phyloP scores from a whole-genome alignment of 2,888 invertebrate genomes.

The Arge pagana region DNA sequence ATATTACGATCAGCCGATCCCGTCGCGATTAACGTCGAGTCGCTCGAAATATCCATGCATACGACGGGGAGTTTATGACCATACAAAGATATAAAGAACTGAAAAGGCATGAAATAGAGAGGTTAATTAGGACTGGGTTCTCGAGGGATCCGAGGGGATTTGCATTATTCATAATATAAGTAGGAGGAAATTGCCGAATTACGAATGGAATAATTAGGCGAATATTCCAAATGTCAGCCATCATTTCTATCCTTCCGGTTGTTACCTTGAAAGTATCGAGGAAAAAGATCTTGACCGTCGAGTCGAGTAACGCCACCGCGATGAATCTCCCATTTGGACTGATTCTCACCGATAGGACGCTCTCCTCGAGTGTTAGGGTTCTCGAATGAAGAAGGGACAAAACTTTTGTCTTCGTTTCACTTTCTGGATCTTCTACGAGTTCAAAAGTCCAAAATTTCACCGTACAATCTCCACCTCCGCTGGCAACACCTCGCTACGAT shows the following conservation, averaged over 20 bases:
- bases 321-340: slow-evolving; percentile 86
- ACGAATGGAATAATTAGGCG: background rate
- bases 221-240: background rate
- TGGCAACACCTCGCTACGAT: slow-evolving; percentile 79
- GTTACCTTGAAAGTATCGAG: slow-evolving; percentile 88
- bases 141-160: too few relatives aligned
- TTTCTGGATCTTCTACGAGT: slow-evolving; percentile 70
- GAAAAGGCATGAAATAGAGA: slow-evolving; percentile 40
- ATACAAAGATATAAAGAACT: slow-evolving; percentile 92
- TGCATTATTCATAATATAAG: background rate
- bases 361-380: slow-evolving; percentile 86
- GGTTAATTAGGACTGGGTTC: background rate
- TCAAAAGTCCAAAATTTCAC: slow-evolving; percentile 96
- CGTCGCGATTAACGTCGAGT: slow-evolving; percentile 84
- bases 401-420: slow-evolving; percentile 69
- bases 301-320: slow-evolving; percentile 88
- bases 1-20: slow-evolving; percentile 95
- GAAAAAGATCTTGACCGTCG: slow-evolving; percentile 94
- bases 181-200: background rate
- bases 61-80: slow-evolving; percentile 95
- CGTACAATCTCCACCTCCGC: slow-evolving; percentile 87
- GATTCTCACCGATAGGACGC: slow-evolving; percentile 79
- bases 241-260: slow-evolving; percentile 2
- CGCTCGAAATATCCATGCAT: slow-evolving; percentile 91
- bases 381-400: slow-evolving; percentile 78